Percentiles rank a stretch among this genome's conserved stretches.
phyloP scores from a whole-genome alignment of 1,140 invertebrate genomes.

The Microplitis demolitor region DNA sequence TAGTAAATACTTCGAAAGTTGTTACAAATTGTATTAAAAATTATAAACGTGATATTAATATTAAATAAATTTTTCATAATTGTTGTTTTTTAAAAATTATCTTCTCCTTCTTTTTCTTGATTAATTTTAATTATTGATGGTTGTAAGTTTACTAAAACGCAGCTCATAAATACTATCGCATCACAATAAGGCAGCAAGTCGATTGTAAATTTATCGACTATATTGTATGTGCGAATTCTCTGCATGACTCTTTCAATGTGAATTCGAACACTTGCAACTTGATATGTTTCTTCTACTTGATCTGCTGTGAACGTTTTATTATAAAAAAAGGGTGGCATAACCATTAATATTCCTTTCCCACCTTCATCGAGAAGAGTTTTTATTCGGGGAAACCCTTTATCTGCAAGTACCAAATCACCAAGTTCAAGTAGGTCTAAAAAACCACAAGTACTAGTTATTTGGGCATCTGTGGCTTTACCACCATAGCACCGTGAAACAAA shows the following conservation, averaged over 20 bases:
- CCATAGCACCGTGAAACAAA: conserved; percentile 49
- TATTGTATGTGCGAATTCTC: conserved; percentile 36
- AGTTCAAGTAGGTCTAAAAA: conserved; percentile 47
- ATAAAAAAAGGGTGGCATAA: conserved; percentile 41
- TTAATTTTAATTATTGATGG: conserved; percentile 17
- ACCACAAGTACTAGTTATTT: conserved; percentile 48
- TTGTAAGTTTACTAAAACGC: conserved; percentile 23
- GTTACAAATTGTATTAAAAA: neutral
- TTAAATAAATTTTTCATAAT: neutral
- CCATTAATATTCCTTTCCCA: conserved; percentile 31
- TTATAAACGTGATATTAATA: neutral
- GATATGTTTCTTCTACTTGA: conserved; percentile 37
- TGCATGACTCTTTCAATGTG: conserved; percentile 41
- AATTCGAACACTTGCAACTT: conserved; percentile 42
- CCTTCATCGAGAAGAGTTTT: conserved; percentile 30
- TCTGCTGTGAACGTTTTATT: conserved; percentile 32
- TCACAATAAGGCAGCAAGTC: neutral
- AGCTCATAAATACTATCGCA: conserved; percentile 13
- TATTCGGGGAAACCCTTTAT: conserved; percentile 50
- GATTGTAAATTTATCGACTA: conserved; percentile 34
- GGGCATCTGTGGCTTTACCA: conserved; percentile 47
- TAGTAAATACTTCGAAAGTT: too few relatives aligned
- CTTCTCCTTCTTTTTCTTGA: neutral
- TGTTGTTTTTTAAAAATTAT: neutral
- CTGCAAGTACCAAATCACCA: conserved; percentile 49